Evolutionary conservation across 2,113 vertebrate genomes (phyloP).

Genomic region (Trinectes maculatus): DNA sequence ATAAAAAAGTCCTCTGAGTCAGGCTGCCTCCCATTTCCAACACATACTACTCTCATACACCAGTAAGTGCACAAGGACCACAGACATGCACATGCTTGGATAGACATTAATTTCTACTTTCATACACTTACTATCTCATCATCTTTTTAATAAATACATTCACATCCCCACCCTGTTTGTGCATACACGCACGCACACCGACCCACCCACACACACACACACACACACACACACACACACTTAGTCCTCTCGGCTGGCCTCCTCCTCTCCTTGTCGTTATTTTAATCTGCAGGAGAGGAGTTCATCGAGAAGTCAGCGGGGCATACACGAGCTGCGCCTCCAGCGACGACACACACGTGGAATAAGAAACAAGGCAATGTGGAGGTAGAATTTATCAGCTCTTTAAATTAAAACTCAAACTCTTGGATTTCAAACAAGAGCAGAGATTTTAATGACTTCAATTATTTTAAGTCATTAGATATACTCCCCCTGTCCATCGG

Average conservation of each 20-base stretch:
- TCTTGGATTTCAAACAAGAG: constrained; percentile 78
- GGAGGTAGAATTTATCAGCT: constrained; percentile 52
- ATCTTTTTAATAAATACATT: constrained; percentile 9
- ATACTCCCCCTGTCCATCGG: background rate
- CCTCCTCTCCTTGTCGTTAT: constrained; percentile 65
- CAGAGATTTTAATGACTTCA: constrained; percentile 30
- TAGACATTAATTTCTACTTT: constrained; percentile 5
- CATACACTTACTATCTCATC: constrained; percentile 13
- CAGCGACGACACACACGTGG: constrained; percentile 45
- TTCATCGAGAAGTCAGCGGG: constrained; percentile 81
- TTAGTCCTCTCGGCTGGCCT: constrained; percentile 61
- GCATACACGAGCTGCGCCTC: constrained; percentile 66
- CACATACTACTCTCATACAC: constrained; percentile 56
- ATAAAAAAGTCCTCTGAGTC: constrained; percentile 39
- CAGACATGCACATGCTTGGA: background rate
- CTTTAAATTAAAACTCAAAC: constrained; percentile 69
- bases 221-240: constrained; percentile 38
- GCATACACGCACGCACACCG: background rate
- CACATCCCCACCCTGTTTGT: background rate
- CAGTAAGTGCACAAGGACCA: constrained; percentile 24
- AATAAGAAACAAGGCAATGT: constrained; percentile 54
- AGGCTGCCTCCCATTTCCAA: constrained; percentile 63
- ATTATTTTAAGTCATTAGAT: background rate
- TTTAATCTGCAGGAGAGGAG: constrained; percentile 75
- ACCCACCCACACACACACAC: constrained; percentile 7